Evolutionary conservation across 2,113 vertebrate genomes (phyloP).

Genomic region (Recurvirostra avosetta): DNA sequence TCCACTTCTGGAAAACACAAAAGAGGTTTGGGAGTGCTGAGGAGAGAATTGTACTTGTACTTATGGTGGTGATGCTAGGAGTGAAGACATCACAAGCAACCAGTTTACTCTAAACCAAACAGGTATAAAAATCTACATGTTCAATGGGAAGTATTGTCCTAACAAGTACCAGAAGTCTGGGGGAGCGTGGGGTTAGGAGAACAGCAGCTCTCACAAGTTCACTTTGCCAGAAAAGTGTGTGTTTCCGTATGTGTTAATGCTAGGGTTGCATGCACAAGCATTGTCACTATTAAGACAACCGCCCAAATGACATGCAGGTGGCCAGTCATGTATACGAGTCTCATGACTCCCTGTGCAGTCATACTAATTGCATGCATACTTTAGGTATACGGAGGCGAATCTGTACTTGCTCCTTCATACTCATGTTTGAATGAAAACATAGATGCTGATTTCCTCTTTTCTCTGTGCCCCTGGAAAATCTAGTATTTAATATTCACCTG

Average conservation of each 20-base stretch:
- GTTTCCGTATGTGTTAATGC: background rate
- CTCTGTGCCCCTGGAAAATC: background rate
- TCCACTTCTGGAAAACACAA: background rate
- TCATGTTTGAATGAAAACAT: background rate
- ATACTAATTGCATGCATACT: background rate
- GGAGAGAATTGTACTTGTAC: background rate
- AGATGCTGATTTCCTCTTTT: slow-evolving; percentile 33
- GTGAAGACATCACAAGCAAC: background rate
- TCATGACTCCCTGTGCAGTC: background rate
- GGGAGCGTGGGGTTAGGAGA: background rate
- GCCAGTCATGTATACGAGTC: background rate
- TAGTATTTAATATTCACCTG: slow-evolving; percentile 37
- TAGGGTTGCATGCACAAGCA: background rate
- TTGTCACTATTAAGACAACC: background rate
- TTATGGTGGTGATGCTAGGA: background rate
- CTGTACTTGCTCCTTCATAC: background rate
- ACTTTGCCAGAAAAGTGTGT: background rate
- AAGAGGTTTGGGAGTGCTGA: background rate
- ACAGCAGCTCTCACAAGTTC: background rate
- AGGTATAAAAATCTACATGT: background rate
- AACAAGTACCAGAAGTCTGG: background rate
- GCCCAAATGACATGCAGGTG: background rate
- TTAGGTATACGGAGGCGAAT: background rate
- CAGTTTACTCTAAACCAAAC: background rate
- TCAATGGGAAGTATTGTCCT: background rate